Evolutionary conservation across 2,797 vertebrate species (phyloP).

Genomic region (Phoeniculus purpureus): DNA sequence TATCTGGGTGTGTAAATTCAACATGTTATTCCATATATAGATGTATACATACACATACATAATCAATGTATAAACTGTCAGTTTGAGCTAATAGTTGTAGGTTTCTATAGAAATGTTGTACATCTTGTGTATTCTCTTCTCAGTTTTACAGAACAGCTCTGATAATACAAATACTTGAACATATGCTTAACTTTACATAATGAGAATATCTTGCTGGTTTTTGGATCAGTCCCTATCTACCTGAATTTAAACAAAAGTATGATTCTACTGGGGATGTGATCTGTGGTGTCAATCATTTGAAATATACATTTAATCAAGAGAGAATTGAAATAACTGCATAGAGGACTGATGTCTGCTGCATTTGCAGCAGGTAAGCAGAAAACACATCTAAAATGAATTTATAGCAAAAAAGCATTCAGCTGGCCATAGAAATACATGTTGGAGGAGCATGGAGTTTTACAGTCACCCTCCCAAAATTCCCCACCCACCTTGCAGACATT

Average conservation of each 20-base stretch:
- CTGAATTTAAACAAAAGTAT: conserved; percentile 31
- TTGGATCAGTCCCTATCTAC: neutral
- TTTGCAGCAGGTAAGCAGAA: neutral
- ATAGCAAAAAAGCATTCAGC: neutral
- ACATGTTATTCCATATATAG: neutral
- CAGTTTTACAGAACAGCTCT: conserved; percentile 39
- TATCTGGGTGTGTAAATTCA: neutral
- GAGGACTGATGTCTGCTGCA: neutral
- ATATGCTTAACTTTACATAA: conserved; percentile 52
- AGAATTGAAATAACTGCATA: conserved; percentile 5
- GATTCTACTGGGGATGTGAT: neutral
- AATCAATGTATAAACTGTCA: neutral
- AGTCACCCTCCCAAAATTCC: neutral
- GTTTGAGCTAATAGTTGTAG: neutral
- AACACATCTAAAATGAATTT: neutral
- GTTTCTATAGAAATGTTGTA: neutral
- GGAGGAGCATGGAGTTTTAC: neutral
- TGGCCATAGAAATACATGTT: neutral
- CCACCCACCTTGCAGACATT: neutral
- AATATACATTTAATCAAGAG: conserved; percentile 34
- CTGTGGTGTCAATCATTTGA: conserved; percentile 14
- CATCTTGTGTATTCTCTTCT: neutral
- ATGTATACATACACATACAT: neutral
- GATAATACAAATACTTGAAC: conserved; percentile 12
- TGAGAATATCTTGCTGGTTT: conserved; percentile 41